Evolutionary conservation across 2,888 invertebrate species (phyloP), one percentile per base, ranked within the genome.

Genomic region (Caenorhabditis plicata): DNA sequence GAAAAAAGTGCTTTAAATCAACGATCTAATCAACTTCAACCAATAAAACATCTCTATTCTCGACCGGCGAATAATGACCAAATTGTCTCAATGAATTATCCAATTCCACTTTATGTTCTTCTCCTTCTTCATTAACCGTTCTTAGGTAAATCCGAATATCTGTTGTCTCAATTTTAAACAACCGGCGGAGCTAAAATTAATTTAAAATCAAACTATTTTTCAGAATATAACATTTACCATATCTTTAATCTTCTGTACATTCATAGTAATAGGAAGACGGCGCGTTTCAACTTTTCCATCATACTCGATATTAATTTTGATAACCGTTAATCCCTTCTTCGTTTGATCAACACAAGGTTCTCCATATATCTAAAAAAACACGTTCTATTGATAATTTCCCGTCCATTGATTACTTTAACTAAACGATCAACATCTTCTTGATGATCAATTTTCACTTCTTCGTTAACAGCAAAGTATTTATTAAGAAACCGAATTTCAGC

Each of bases 401-500:
- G n/a, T 11, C 7, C 4, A 4, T 4, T 7, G 3, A 26, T 23
- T n/a, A 43, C 43, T 15, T 35, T 25, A 4, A 44, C 36, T 3
- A 61, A 39, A 47, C 72, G 32, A 27, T 48, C 35, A 22, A 70
- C 46, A 50, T 72, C 72, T 19, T 60, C 54, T 31, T 51, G 26
- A 29, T 68, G 64, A 17, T 58, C 47, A 0, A 11, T 19, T 19
- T 42, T 55, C 25, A 26, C 41, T 42, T 38, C 39, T 26, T 48
- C 54, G 17, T 58, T 49, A 17, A 66, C 13, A 26, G 35, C 54
- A 9, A 54, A 55, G 29, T 70, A 72, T 46, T 70, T 70, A 43
- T 63, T 72, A 26, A 72, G 40, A 41, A 68, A 72, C 7, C 72
- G 53, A 40, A 72, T 60, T 41, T 69, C 69, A 2, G 69, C 69